A percentile compares a stretch with the other conserved stretches of the same genome.
Evolutionary conservation across 2,797 vertebrate genomes (phyloP).

Genomic region (Melanotaenia nigrans): DNA sequence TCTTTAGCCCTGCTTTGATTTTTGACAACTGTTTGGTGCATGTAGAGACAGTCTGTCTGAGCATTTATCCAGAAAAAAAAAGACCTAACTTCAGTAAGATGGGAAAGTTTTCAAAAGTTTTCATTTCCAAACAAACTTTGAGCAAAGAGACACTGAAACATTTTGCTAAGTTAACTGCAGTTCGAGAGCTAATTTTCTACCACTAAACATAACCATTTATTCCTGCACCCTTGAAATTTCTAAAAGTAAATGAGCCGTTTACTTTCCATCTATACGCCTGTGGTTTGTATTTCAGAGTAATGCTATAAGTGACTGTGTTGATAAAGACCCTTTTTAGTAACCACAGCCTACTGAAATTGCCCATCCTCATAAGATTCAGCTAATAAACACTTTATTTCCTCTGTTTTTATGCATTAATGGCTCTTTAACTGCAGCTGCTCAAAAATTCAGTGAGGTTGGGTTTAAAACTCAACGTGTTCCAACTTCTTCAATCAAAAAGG

Average conservation of each 20-base stretch:
- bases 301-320: slow-evolving; percentile 38
- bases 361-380: slow-evolving; percentile 26
- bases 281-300: slow-evolving; percentile 8
- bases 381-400: slow-evolving; percentile 73
- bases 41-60: background rate
- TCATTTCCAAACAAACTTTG: background rate
- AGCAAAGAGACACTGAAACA: background rate
- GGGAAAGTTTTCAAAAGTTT: too few species aligned
- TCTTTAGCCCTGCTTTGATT: background rate
- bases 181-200: background rate
- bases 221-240: background rate
- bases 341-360: background rate
- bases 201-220: background rate
- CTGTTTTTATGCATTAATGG: slow-evolving; percentile 61
- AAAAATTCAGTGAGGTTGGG: slow-evolving; percentile 74
- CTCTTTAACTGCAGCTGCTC: slow-evolving; percentile 67
- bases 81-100: background rate
- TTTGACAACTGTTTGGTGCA: background rate
- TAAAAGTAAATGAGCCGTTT: background rate
- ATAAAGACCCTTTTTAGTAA: slow-evolving; percentile 30
- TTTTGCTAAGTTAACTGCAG: background rate
- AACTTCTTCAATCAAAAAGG: slow-evolving; percentile 69
- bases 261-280: background rate
- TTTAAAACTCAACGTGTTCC: slow-evolving; percentile 57
- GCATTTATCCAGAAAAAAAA: background rate